Conservation (phyloP, 2,888 invertebrate genomes). For the Axea sp. region DNA sequence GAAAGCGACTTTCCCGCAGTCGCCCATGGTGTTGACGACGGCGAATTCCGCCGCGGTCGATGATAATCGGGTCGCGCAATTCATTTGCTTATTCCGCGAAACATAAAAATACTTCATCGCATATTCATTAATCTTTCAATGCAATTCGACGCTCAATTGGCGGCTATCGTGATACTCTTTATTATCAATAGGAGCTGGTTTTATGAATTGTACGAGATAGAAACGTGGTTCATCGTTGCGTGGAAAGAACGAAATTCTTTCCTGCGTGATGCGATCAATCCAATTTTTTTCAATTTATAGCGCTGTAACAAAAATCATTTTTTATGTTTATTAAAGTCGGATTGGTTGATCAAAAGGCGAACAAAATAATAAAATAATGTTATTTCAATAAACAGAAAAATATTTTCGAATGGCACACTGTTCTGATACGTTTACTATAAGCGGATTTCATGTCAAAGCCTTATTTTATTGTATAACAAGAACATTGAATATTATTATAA, state of each 20-base stretch:
- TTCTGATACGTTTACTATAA: no score
- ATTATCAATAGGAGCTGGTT: not conserved
- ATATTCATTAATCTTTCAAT: slow-evolving; percentile 28
- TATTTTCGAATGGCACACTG: no score
- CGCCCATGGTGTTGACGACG: slow-evolving; percentile 40
- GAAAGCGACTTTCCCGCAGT: slow-evolving; percentile 72
- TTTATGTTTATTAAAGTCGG: no score
- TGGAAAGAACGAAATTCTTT: slow-evolving; percentile 1
- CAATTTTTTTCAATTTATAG: no score
- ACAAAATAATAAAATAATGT: no score
- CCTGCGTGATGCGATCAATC: no score
- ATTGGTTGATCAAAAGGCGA: no score
- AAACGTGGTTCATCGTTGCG: slow-evolving; percentile 2
- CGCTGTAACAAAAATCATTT: no score
- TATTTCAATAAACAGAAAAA: no score
- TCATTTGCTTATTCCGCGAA: slow-evolving; percentile 42
- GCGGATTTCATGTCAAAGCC: no score
- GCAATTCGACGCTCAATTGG: slow-evolving; percentile 13
- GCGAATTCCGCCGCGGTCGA: slow-evolving; percentile 49
- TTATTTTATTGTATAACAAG: no score
- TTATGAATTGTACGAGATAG: not conserved
- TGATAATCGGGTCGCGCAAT: slow-evolving; percentile 45
- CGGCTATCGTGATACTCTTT: slow-evolving; percentile 1
- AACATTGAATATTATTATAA: no score
- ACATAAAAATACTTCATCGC: slow-evolving; percentile 26